Evolutionary conservation across 2,113 vertebrate species (phyloP).

Genomic region (Ellobius talpinus): DNA sequence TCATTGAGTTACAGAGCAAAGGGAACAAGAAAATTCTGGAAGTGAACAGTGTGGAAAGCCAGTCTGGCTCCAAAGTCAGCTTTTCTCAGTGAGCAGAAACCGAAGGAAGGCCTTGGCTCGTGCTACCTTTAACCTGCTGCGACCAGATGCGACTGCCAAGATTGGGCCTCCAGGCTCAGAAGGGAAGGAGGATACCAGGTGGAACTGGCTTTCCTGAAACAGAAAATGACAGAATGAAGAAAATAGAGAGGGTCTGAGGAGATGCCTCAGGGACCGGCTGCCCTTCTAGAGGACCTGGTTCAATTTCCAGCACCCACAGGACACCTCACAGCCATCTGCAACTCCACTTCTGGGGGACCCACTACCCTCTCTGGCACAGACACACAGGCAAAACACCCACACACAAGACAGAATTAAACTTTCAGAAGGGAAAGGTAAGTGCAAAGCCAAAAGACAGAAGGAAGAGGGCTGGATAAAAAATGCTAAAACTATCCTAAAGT

Average conservation of each 20-base stretch:
- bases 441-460: not conserved
- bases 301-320: not conserved
- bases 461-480: not conserved
- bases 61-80: not conserved
- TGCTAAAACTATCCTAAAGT: not conserved
- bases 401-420: not conserved
- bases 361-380: not conserved
- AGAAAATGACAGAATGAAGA: not conserved
- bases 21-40: not conserved
- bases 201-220: constrained; percentile 57
- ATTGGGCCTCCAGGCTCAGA: not conserved
- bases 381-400: not conserved
- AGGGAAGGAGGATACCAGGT: not conserved
- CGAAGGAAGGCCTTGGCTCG: not conserved
- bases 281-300: not conserved
- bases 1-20: constrained; percentile 31
- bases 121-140: constrained; percentile 29
- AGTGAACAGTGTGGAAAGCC: not conserved
- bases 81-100: not conserved
- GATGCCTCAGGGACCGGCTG: not conserved
- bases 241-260: not conserved
- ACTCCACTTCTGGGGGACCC: not conserved
- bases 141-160: not conserved
- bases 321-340: not conserved
- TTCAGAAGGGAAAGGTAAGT: not conserved